phyloP scores from a whole-genome alignment of 2,113 vertebrate genomes.

The Paraplagusia blochii region DNA sequence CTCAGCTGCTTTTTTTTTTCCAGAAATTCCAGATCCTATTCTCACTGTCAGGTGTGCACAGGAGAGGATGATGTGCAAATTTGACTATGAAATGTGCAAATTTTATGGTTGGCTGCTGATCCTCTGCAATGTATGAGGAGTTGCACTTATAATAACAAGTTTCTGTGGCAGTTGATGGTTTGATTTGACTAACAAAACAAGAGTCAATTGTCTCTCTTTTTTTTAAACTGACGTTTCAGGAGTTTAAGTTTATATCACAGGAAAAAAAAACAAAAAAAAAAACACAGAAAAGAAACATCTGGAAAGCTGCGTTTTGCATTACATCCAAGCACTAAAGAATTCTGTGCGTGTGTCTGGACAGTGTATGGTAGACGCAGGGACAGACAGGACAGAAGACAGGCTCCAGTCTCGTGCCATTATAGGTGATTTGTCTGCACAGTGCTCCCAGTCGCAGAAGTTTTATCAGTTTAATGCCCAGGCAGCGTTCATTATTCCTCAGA shows the following conservation, averaged over 20 bases:
- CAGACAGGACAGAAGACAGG: conserved; percentile 65
- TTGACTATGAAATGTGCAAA: conserved; percentile 68
- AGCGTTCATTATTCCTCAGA: conserved; percentile 75
- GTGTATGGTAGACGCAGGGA: conserved; percentile 55
- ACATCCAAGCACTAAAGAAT: conserved; percentile 39
- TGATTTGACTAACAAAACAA: conserved; percentile 72
- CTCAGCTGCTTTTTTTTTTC: not conserved
- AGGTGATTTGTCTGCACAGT: conserved; percentile 70
- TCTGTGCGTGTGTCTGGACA: conserved; percentile 61
- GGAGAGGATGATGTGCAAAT: conserved; percentile 18
- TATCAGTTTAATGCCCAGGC: conserved; percentile 75
- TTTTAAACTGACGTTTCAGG: conserved; percentile 20
- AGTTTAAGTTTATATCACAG: conserved; percentile 21
- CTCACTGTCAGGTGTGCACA: not conserved
- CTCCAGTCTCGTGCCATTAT: conserved; percentile 65
- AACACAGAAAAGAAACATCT: conserved; percentile 4
- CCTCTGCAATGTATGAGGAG: conserved; percentile 34
- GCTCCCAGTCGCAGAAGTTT: conserved; percentile 65
- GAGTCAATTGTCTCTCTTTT: conserved; percentile 40
- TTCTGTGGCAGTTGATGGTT: conserved; percentile 59
- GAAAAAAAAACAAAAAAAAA: conserved; percentile 11
- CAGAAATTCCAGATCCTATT: conserved; percentile 3
- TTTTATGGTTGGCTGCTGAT: conserved; percentile 17
- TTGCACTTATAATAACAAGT: conserved; percentile 46
- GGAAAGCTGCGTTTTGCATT: conserved; percentile 51